Percentiles rank a stretch among this genome's conserved stretches.
Evolutionary conservation across 2,113 vertebrate genomes (phyloP).

Genomic region (Aspidoscelis tigris): DNA sequence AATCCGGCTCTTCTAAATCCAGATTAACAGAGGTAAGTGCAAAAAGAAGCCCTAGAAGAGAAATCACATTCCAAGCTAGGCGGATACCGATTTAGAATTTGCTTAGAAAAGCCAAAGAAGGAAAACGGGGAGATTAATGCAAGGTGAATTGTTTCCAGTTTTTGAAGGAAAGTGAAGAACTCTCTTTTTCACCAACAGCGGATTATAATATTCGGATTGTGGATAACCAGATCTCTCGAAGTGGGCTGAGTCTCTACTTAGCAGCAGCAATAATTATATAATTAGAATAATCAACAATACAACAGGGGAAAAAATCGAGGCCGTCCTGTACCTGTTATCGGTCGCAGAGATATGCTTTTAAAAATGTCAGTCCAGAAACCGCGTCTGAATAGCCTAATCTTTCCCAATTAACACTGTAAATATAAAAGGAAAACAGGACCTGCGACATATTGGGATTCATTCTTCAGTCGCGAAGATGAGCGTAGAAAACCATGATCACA

Average conservation of each 20-base stretch:
- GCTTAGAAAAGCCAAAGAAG: constrained; percentile 42
- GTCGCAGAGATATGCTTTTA: constrained; percentile 43
- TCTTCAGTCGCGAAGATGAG: constrained; percentile 1
- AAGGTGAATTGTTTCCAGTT: constrained; percentile 47
- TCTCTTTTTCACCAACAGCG: constrained; percentile 56
- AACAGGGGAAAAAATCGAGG: constrained; percentile 27
- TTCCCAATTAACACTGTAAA: neutral
- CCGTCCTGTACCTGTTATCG: constrained; percentile 30
- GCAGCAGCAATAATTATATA: constrained; percentile 28
- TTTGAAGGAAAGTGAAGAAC: constrained; percentile 25
- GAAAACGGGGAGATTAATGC: constrained; percentile 59
- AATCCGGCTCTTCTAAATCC: no score
- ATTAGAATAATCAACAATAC: neutral
- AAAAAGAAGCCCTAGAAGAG: constrained; percentile 3
- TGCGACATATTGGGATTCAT: constrained; percentile 15
- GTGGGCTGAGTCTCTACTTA: constrained; percentile 53
- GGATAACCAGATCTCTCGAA: constrained; percentile 50
- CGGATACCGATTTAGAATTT: neutral
- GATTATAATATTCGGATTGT: constrained; percentile 45
- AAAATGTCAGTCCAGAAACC: constrained; percentile 33
- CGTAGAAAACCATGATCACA: constrained; percentile 4
- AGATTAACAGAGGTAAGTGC: no score
- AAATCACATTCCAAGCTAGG: neutral
- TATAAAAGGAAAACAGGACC: neutral
- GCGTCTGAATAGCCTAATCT: fast-evolving